Evolutionary conservation across 2,113 vertebrate genomes (phyloP), one percentile per base, ranked within the genome.

Genomic region (Tachysurus fulvidraco): DNA sequence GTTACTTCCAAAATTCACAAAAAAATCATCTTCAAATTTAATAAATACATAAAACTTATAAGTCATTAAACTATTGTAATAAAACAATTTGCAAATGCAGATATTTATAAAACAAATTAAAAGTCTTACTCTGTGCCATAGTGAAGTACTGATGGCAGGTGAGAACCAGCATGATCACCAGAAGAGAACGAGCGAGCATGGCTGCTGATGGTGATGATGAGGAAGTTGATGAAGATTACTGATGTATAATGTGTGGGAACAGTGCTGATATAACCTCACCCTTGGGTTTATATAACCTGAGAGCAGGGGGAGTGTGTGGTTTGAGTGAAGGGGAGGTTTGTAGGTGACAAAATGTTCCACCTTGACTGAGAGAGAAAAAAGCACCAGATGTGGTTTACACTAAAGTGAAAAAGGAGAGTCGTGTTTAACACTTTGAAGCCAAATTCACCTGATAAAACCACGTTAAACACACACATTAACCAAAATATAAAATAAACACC

Each of bases 101-200:
- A 8, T 54, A 13, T 30, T 30, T 4, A 14, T 30, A 28, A 55
- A 78, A 17, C 30, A 80, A 9, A 1, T 77, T 8, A 36, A 80
- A 36, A 80, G 21, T 59, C 91, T 93, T 89, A 94, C 92, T 74
- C 2, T 0, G 78, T 90, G 89, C 89, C 86, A 55, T 1, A 8
- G 52, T 88, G 0, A 76, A 28, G 74, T 87, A 46, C 0, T 92
- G 23, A 86, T 90, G 86, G 0, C 80, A 62, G 36, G 59, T 74
- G 4, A 86, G 83, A 65, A 84, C 91, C 81, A 94, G 62, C 84
- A 93, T 21, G 81, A 90, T 87, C 2, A 93, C 83, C 83, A 94
- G 90, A 4, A 93, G 71, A 44, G 41, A 28, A 28, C 80, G 80
- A 64, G 59, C 14, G 23, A 82, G 0, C 59, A 82, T 64, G 59